These are phyloP conservation scores for Polyploca ridens DNA, from an alignment of 2,888 invertebrate genomes.

Conservation along the genomic window DNA sequence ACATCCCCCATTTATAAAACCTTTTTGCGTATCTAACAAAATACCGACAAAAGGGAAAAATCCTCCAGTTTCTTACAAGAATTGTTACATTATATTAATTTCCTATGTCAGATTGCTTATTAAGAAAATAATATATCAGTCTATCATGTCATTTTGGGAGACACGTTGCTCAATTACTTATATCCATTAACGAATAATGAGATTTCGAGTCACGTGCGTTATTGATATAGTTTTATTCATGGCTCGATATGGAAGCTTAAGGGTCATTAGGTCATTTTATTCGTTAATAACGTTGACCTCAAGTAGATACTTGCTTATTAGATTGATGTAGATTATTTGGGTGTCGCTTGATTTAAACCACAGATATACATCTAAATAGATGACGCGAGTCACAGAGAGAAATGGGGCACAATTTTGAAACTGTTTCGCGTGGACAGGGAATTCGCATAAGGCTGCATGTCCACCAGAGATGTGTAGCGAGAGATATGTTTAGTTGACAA, in stretches of 20 bases:
- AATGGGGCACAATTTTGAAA: too few species aligned
- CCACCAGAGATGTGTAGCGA: too few species aligned
- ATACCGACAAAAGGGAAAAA: not conserved
- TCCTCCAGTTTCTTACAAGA: not conserved
- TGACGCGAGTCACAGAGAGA: too few species aligned
- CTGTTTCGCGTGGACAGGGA: too few species aligned
- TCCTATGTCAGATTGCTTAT: constrained; percentile 9
- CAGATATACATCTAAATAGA: too few species aligned
- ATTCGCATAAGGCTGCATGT: too few species aligned
- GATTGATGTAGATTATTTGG: too few species aligned
- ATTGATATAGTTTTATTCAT: not conserved
- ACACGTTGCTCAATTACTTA: constrained; percentile 24
- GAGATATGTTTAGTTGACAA: too few species aligned
- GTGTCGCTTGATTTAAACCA: too few species aligned
- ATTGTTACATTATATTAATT: constrained; percentile 7
- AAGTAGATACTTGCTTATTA: too few species aligned
- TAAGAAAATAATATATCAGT: constrained; percentile 9
- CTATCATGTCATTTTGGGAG: constrained; percentile 14
- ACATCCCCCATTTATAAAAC: constrained; percentile 9
- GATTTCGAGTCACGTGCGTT: constrained; percentile 13
- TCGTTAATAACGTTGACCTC: too few species aligned
- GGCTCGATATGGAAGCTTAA: not conserved
- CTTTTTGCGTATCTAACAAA: constrained; percentile 1
- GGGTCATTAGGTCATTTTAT: too few species aligned
- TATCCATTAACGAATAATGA: constrained; percentile 30